A percentile compares a stretch with the other conserved stretches of the same genome.
phyloP scores from a whole-genome alignment of 2,888 invertebrate genomes.

The Cryptocephalus moraei region DNA sequence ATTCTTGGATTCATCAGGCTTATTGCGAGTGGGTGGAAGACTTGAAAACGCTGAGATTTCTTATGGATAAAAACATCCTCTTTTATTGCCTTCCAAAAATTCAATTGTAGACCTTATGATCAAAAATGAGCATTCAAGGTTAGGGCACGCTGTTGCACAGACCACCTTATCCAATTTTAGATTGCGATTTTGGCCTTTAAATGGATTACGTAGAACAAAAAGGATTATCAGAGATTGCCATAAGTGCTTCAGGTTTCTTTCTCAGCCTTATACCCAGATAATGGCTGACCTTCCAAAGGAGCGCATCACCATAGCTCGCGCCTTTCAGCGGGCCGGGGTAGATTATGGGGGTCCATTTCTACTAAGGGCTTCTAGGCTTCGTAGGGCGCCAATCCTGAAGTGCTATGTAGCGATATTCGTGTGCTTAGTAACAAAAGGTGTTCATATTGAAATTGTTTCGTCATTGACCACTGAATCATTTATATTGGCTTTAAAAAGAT shows the following conservation, averaged over 20 bases:
- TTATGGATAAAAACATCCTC: neutral
- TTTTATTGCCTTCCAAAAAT: neutral
- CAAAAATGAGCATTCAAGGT: neutral
- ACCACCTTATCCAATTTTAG: neutral
- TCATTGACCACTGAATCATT: neutral
- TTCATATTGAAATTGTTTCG: neutral
- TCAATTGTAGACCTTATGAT: neutral
- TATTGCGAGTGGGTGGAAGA: too few species aligned
- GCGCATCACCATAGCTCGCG: neutral
- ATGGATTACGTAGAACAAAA: neutral
- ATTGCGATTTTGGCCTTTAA: neutral
- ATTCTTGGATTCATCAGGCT: too few species aligned
- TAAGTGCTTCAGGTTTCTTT: neutral
- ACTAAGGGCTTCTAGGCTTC: neutral
- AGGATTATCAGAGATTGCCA: neutral
- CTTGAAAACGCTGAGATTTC: too few species aligned
- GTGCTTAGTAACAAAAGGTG: neutral
- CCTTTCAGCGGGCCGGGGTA: neutral
- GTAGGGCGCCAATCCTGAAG: neutral
- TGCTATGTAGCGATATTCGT: constrained; percentile 1
- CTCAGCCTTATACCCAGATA: neutral
- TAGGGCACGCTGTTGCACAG: neutral
- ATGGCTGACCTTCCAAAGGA: neutral
- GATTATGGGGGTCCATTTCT: neutral
- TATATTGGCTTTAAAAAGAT: neutral